phyloP scores from a whole-genome alignment of 2,888 invertebrate genomes.

The Hetaerina titia region DNA sequence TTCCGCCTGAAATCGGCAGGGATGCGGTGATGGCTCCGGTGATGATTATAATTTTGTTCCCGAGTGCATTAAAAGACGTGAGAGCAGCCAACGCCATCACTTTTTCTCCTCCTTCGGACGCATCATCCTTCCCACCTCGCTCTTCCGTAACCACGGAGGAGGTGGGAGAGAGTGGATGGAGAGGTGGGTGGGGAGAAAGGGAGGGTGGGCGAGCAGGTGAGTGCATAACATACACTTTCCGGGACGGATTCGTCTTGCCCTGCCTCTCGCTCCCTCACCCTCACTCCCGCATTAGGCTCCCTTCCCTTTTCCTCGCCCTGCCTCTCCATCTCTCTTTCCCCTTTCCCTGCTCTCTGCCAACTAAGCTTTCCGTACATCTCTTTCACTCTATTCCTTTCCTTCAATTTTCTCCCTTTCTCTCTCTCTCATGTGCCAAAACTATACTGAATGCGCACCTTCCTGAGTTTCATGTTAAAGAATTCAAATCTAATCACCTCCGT shows the following conservation, averaged over 20 bases:
- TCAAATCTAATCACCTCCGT: too few species aligned
- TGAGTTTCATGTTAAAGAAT: too few species aligned
- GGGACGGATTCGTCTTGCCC: not conserved
- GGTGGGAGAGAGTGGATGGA: not conserved
- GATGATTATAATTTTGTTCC: conserved; percentile 3
- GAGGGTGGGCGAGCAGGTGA: not conserved
- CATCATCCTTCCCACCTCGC: not conserved
- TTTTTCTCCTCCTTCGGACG: not conserved
- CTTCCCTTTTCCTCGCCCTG: not conserved
- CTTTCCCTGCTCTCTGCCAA: too few species aligned
- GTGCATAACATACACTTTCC: conserved; percentile 3
- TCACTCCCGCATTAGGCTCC: not conserved
- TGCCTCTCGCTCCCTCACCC: not conserved
- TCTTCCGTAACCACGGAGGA: not conserved
- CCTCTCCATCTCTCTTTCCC: not conserved
- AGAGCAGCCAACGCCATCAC: not conserved
- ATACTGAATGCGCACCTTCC: too few species aligned
- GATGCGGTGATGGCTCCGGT: not conserved
- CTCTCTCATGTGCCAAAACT: too few species aligned
- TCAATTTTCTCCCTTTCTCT: too few species aligned
- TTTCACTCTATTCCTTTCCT: too few species aligned
- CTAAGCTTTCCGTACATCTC: too few species aligned
- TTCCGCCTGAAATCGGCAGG: not conserved
- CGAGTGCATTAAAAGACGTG: conserved; percentile 7
- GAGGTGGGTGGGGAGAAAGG: not conserved